phyloP scores from a whole-genome alignment of 2,113 vertebrate genomes.

The Chaetops frenatus region DNA sequence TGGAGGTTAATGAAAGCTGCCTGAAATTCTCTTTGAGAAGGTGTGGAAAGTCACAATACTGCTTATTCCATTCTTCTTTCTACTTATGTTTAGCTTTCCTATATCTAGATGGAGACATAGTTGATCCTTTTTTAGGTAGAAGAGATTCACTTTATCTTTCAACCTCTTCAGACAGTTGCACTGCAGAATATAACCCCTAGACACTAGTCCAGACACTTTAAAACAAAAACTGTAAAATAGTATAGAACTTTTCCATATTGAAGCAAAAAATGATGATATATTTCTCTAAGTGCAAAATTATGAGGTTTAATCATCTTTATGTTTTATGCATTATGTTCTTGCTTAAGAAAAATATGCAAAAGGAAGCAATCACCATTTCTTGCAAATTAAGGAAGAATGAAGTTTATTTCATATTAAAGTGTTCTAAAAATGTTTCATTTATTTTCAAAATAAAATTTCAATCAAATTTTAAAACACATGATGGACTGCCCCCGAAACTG shows the following conservation, averaged over 20 bases:
- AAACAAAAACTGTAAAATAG: background rate
- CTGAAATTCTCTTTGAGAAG: background rate
- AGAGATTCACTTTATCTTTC: background rate
- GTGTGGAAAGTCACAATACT: background rate
- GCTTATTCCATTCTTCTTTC: background rate
- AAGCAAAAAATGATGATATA: background rate
- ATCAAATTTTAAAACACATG: background rate
- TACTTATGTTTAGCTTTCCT: background rate
- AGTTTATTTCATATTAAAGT: background rate
- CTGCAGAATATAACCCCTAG: background rate
- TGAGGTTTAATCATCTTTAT: background rate
- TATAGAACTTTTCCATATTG: rapidly evolving
- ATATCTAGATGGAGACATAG: background rate
- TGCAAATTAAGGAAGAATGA: background rate
- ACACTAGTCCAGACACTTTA: background rate
- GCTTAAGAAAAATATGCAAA: background rate
- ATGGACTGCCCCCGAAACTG: rapidly evolving
- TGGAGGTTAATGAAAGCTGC: background rate
- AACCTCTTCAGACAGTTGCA: background rate
- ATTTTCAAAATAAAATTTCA: background rate
- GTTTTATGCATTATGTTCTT: background rate
- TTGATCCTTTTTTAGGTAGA: background rate
- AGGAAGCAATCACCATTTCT: background rate
- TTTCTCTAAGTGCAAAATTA: background rate
- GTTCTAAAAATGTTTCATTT: background rate